Evolutionary conservation across 1,140 invertebrate genomes (phyloP).

Genomic region (Metopolophium dirhodum): DNA sequence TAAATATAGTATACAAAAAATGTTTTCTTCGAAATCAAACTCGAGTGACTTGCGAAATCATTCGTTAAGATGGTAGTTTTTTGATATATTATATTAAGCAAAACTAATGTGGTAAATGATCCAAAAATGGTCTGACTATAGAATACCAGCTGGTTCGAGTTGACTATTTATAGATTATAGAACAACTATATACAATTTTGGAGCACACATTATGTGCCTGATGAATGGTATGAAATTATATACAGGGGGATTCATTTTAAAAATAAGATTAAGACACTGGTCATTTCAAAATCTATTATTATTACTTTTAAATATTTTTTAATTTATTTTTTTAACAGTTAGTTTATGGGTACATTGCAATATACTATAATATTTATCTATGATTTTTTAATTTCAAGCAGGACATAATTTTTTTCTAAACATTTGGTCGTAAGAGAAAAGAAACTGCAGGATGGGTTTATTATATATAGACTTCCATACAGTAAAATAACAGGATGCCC

Average conservation of each 20-base stretch:
- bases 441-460: neutral
- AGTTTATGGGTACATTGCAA: neutral
- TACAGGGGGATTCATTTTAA: neutral
- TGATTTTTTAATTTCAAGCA: neutral
- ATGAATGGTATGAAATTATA: neutral
- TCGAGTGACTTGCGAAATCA: neutral
- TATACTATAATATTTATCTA: neutral
- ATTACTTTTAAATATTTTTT: neutral
- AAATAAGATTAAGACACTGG: neutral
- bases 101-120: neutral
- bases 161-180: neutral
- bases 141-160: neutral
- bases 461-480: neutral
- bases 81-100: neutral
- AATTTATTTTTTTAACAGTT: neutral
- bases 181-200: neutral
- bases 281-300: no score
- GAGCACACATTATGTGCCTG: neutral
- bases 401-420: neutral
- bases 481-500: neutral
- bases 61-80: neutral
- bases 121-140: neutral
- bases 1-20: neutral
- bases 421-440: neutral
- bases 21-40: neutral